Conservation (phyloP, 1,140 invertebrate genomes). For the Drosophila lacteicornis region DNA sequence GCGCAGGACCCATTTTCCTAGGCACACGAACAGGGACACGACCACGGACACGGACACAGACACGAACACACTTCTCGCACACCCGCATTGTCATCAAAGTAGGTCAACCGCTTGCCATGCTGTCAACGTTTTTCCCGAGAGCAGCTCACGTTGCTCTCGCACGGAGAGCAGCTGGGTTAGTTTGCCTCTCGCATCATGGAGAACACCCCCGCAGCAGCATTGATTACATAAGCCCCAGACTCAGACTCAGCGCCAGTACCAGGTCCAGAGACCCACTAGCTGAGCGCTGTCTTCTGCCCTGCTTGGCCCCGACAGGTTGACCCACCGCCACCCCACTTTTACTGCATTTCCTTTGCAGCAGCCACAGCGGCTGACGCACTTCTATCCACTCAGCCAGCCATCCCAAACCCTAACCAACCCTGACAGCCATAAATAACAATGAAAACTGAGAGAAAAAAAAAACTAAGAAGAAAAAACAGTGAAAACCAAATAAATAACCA, state of each 20-base stretch:
- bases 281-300: neutral
- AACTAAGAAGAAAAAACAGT: neutral
- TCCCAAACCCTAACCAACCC: slow-evolving; percentile 4
- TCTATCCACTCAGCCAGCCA: neutral
- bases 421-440: slow-evolving; percentile 45
- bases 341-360: slow-evolving; percentile 76
- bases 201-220: slow-evolving; percentile 39
- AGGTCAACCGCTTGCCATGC: slow-evolving; percentile 73
- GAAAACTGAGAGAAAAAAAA: neutral
- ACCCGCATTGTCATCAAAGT: slow-evolving; percentile 73
- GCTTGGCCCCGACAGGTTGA: slow-evolving; percentile 11
- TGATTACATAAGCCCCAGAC: slow-evolving; percentile 68
- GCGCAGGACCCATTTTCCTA: slow-evolving; percentile 72
- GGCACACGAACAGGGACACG: slow-evolving; percentile 28
- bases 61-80: slow-evolving; percentile 47
- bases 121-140: slow-evolving; percentile 58
- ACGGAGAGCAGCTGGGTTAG: slow-evolving; percentile 16
- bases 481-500: slow-evolving; percentile 62
- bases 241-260: neutral
- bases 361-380: slow-evolving; percentile 38
- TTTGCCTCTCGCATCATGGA: slow-evolving; percentile 10
- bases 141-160: slow-evolving; percentile 40
- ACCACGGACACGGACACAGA: slow-evolving; percentile 9
- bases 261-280: neutral
- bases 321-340: slow-evolving; percentile 37